Conservation (phyloP, 2,888 invertebrate genomes). For the Sarcophaga variegata region DNA sequence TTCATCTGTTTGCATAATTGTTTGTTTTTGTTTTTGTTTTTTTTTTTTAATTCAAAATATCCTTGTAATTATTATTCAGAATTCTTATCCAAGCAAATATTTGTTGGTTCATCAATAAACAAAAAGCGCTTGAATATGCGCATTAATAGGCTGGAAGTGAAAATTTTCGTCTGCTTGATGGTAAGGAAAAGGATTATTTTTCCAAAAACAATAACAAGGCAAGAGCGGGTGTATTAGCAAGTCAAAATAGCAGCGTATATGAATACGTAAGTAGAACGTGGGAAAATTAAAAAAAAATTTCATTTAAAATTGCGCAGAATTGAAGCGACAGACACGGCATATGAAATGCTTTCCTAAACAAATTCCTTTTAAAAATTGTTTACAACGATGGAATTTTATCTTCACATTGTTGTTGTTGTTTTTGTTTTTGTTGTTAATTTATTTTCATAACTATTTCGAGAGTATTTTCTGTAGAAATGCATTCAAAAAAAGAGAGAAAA, state of each 20-base stretch:
- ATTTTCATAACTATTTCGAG: no score
- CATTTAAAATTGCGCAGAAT: constrained; percentile 57
- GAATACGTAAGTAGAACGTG: constrained; percentile 53
- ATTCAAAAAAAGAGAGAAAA: no score
- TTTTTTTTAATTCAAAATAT: constrained; percentile 21
- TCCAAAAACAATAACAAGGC: neutral
- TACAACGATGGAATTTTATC: no score
- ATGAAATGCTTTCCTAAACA: neutral
- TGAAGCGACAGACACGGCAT: neutral
- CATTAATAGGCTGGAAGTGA: constrained; percentile 32
- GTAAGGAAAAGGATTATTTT: constrained; percentile 42
- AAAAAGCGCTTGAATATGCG: constrained; percentile 1
- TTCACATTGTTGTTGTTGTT: no score
- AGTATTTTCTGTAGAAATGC: no score
- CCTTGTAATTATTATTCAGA: constrained; percentile 40
- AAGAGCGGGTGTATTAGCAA: constrained; percentile 55
- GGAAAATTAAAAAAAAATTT: constrained; percentile 37
- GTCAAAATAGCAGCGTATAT: constrained; percentile 36
- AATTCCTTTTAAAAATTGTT: neutral
- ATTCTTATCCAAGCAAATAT: constrained; percentile 23
- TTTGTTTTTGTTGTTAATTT: no score
- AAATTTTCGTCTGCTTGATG: no score
- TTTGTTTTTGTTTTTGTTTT: constrained; percentile 8
- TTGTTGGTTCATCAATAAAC: neutral
- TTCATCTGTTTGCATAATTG: constrained; percentile 53